Base-by-base conservation (phyloP, 2,888 invertebrate genomes). In the Tachina lurida region DNA sequence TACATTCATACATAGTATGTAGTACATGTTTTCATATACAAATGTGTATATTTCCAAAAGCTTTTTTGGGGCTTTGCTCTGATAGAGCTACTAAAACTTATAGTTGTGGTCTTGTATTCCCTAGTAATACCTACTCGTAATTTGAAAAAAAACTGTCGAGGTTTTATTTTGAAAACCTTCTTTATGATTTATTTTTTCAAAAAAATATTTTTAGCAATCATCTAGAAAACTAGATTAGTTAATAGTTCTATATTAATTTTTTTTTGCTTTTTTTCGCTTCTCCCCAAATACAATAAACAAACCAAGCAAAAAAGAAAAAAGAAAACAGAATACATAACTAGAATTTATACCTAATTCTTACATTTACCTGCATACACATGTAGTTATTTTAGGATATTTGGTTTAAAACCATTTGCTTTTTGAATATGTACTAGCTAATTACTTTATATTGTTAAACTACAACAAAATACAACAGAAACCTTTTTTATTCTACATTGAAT, bases 81-180 rank as follows among this genome's bases (percentile, higher is more conserved):
- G 15, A 19, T 43, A 65, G 73, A 65, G 47, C 49, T 77, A 56
- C 22, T 17, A 43, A 70, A 10, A 9, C 10, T 17, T 43, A 8
- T 41, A 65, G 22, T 60, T 31, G 65, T 58, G 77, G 47, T 47
- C 74, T 22, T 47, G 8, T 83, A 56, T 56, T 54, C 49, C 47
- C 22, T 60, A 74, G 41, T 47, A 73, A 60, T 17, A 54, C 15
- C 10, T n/a, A n/a, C n/a, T n/a, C n/a, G n/a, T n/a, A n/a, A n/a
- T n/a, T 67, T 73, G 65, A 65, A 73, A 78, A 78, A 84, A 77
- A 84, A 78, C 83, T 68, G 68, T 54, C 52, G 45, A 77, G 83
- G 77, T 83, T 77, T 71, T 58, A 22, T 71, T 73, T 77, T 62
- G 60, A 47, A 73, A 77, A 77, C 77, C 76, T 71, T 60, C 73